Conservation (phyloP, 2,113 vertebrate genomes). For the Hypocryptadius cinnamomeus region DNA sequence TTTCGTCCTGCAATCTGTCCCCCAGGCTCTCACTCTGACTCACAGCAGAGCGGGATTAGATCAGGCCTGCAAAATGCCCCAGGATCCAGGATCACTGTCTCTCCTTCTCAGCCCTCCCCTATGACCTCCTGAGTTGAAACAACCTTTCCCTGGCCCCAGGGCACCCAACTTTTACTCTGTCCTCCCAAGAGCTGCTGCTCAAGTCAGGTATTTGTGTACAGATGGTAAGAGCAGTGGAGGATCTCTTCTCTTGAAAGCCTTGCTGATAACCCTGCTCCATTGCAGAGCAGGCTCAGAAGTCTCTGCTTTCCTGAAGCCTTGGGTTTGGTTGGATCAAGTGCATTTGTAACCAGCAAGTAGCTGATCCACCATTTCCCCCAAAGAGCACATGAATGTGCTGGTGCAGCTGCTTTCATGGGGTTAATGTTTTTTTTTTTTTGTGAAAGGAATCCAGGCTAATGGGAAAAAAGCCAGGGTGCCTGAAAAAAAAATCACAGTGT, state of each 20-base stretch:
- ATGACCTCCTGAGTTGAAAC: background rate
- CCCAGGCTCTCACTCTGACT: background rate
- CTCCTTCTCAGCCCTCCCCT: background rate
- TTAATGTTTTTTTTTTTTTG: background rate
- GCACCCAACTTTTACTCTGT: background rate
- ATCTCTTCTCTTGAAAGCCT: background rate
- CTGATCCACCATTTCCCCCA: background rate
- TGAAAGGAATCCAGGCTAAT: background rate
- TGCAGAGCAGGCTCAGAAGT: background rate
- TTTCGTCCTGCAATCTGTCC: background rate
- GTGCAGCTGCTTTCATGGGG: background rate
- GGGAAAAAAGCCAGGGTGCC: background rate
- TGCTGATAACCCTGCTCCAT: background rate
- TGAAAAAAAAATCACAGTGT: background rate
- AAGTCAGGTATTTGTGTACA: background rate
- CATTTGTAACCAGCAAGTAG: background rate
- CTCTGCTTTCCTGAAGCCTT: background rate
- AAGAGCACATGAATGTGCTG: background rate
- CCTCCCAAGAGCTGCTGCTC: background rate
- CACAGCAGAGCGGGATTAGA: background rate
- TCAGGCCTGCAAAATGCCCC: background rate
- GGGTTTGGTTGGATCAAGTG: background rate
- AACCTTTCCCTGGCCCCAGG: background rate
- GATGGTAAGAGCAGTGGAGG: background rate
- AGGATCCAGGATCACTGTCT: background rate